phyloP scores from a whole-genome alignment of 1,140 invertebrate genomes.

The Trachymyrmex septentrionalis region DNA sequence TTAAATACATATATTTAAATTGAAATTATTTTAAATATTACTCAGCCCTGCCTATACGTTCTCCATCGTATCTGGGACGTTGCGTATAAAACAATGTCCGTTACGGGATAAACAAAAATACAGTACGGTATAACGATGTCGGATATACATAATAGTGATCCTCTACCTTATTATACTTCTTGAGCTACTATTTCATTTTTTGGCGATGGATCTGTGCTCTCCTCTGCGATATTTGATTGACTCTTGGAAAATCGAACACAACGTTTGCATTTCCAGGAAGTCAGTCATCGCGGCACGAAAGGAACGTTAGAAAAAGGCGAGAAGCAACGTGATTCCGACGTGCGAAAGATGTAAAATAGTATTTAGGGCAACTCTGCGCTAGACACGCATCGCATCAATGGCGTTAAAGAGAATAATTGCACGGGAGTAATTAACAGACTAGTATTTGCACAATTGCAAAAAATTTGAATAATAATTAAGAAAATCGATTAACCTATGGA shows the following conservation, averaged over 20 bases:
- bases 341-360: background rate
- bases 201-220: background rate
- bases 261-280: slow-evolving; percentile 56
- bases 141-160: background rate
- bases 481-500: background rate
- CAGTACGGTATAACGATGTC: background rate
- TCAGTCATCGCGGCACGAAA: background rate
- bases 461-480: background rate
- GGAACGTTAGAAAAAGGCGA: slow-evolving; percentile 12
- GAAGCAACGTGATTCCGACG: slow-evolving; percentile 16
- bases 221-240: slow-evolving; percentile 49
- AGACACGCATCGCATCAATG: background rate
- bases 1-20: too few species aligned
- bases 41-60: background rate
- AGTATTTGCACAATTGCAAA: background rate
- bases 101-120: slow-evolving; percentile 24
- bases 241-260: slow-evolving; percentile 65
- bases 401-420: slow-evolving; percentile 29
- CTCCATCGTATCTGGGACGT: slow-evolving; percentile 17
- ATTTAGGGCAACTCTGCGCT: slow-evolving; percentile 41
- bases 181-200: slow-evolving; percentile 7
- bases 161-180: background rate
- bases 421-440: slow-evolving; percentile 23
- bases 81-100: slow-evolving; percentile 31
- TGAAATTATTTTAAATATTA: too few species aligned